Evolutionary conservation across 2,113 vertebrate genomes (phyloP).

Genomic region (Origma solitaria): DNA sequence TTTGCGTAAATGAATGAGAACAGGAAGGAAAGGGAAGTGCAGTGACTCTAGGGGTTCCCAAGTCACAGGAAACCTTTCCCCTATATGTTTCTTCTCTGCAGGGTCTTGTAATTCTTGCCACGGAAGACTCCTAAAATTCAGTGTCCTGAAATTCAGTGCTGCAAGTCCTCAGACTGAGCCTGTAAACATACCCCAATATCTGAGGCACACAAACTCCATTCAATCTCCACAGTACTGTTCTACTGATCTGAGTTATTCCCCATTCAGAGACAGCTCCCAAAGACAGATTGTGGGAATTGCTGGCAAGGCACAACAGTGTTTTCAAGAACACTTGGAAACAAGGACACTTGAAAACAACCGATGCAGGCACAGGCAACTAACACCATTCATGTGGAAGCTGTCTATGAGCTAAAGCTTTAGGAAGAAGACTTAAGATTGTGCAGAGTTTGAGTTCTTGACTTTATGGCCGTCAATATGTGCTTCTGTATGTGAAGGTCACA

Average conservation of each 20-base stretch:
- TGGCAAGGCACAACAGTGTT: not conserved
- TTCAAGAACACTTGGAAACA: not conserved
- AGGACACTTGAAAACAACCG: not conserved
- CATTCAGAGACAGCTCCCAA: not conserved
- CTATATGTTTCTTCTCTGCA: not conserved
- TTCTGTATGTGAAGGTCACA: not conserved
- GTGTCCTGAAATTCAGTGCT: not conserved
- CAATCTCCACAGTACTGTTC: not conserved
- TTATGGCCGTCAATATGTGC: not conserved
- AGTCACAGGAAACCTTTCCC: not conserved
- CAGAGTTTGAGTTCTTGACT: not conserved
- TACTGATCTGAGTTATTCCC: not conserved
- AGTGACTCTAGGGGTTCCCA: not conserved
- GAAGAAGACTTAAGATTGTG: not conserved
- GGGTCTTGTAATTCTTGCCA: not conserved
- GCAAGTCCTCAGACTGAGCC: not conserved
- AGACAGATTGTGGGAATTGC: not conserved
- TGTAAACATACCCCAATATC: rapidly evolving
- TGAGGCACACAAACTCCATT: not conserved
- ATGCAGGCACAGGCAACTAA: not conserved
- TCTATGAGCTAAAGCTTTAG: not conserved
- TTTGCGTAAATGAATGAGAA: not conserved
- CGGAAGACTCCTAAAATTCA: not conserved
- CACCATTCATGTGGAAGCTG: not conserved
- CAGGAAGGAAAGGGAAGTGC: not conserved